Conservation (phyloP, 2,888 invertebrate species). For the Panopea generosa region DNA sequence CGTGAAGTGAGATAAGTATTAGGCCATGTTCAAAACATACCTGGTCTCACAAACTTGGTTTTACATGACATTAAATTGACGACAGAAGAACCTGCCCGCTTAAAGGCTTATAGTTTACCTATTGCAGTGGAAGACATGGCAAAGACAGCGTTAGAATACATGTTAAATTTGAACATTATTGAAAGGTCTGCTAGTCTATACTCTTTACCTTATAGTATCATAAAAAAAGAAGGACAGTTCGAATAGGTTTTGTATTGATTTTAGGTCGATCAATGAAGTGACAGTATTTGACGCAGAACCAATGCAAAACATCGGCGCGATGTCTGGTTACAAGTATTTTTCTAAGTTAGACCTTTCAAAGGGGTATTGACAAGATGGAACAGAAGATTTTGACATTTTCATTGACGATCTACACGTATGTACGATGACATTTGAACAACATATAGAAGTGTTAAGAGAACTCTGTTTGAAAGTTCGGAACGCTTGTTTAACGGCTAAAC, state of each 20-base stretch:
- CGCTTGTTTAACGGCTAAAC: slow-evolving; percentile 49
- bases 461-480: slow-evolving; percentile 33
- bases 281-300: slow-evolving; percentile 66
- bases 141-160: slow-evolving; percentile 47
- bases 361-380: slow-evolving; percentile 61
- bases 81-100: slow-evolving; percentile 31
- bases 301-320: slow-evolving; percentile 57
- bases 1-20: neutral
- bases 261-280: slow-evolving; percentile 55
- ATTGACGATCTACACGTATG: slow-evolving; percentile 50
- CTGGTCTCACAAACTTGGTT: slow-evolving; percentile 24
- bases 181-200: slow-evolving; percentile 57
- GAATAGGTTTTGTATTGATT: slow-evolving; percentile 64
- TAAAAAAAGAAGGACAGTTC: slow-evolving; percentile 55
- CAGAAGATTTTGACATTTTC: slow-evolving; percentile 35
- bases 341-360: slow-evolving; percentile 56
- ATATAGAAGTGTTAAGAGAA: slow-evolving; percentile 34
- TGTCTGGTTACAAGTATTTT: slow-evolving; percentile 57
- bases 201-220: slow-evolving; percentile 54
- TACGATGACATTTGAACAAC: slow-evolving; percentile 51
- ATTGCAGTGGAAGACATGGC: slow-evolving; percentile 31
- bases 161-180: slow-evolving; percentile 54
- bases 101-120: slow-evolving; percentile 49
- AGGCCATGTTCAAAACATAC: slow-evolving; percentile 7
- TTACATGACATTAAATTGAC: slow-evolving; percentile 35